Percentiles rank a stretch among this genome's conserved stretches.
Conservation (phyloP, 2,797 vertebrate species). For the Eupleurogrammus muticus region DNA sequence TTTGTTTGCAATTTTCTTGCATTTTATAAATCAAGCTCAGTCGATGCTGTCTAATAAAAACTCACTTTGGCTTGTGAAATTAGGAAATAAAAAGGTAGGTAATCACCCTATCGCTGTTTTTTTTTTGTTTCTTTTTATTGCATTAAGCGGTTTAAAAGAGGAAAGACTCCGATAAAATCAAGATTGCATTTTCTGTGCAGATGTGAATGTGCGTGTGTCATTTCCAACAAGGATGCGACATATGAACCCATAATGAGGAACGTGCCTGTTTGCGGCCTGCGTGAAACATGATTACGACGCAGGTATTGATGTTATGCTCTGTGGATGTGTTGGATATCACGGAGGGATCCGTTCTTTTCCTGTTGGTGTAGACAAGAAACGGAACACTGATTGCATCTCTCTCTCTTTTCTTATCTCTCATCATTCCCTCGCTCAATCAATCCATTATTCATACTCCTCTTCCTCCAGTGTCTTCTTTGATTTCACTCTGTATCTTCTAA, state of each 20-base stretch:
- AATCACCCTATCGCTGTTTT: constrained; percentile 5
- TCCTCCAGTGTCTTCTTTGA: constrained; percentile 23
- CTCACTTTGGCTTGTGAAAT: neutral
- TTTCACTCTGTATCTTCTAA: constrained; percentile 28
- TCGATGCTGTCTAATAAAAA: neutral
- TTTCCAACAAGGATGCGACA: constrained; percentile 12
- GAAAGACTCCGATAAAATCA: neutral
- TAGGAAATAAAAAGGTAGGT: neutral
- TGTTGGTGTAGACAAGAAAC: constrained; percentile 50
- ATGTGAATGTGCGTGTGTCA: constrained; percentile 6
- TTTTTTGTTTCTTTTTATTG: too few species aligned
- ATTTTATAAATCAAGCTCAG: constrained; percentile 14
- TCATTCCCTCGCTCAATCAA: constrained; percentile 35
- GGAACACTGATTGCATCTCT: constrained; percentile 15
- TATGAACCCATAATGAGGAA: constrained; percentile 32
- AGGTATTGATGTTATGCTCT: constrained; percentile 38
- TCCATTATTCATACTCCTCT: constrained; percentile 50
- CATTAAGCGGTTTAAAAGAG: neutral
- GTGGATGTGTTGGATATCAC: constrained; percentile 34
- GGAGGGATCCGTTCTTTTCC: constrained; percentile 35
- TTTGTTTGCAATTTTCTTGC: neutral
- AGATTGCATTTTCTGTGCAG: neutral
- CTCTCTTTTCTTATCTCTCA: neutral
- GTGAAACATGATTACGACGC: constrained; percentile 48
- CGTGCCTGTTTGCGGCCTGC: constrained; percentile 34